phyloP scores from a whole-genome alignment of 2,797 vertebrate species.

The Anniella stebbinsi region DNA sequence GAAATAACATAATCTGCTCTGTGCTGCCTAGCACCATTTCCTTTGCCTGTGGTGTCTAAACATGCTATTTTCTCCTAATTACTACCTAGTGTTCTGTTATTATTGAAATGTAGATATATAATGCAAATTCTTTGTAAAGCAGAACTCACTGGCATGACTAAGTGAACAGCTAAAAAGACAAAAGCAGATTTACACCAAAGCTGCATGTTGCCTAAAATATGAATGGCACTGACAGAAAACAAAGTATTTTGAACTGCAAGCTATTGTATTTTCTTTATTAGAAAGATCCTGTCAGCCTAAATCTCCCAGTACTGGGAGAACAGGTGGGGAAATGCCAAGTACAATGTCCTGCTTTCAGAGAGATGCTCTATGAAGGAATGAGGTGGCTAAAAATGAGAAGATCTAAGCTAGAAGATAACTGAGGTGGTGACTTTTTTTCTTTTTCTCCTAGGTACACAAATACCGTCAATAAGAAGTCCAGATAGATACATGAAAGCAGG shows the following conservation, averaged over 20 bases:
- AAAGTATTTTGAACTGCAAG: not conserved
- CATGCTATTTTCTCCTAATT: not conserved
- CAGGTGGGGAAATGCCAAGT: too few species aligned
- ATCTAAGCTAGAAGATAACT: too few species aligned
- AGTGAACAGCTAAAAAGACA: too few species aligned
- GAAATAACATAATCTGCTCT: not conserved
- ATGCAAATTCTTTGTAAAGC: not conserved
- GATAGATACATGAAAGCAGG: not conserved
- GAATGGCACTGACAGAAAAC: not conserved
- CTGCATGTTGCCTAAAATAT: not conserved
- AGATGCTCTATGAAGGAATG: too few species aligned
- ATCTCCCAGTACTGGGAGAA: too few species aligned
- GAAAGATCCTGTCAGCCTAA: too few species aligned
- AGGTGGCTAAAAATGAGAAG: too few species aligned
- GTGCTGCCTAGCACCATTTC: not conserved
- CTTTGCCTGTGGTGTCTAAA: not conserved
- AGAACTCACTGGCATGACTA: too few species aligned
- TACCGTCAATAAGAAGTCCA: not conserved
- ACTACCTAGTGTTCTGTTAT: not conserved
- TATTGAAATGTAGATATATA: not conserved
- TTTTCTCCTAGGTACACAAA: accelerated
- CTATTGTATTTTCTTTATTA: not conserved
- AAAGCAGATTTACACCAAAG: not conserved
- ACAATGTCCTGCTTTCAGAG: too few species aligned
- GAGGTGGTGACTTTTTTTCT: slow-evolving; percentile 2